These are phyloP conservation scores for Rhodophaea formosa DNA, from an alignment of 2,888 invertebrate genomes.

Conservation along the genomic window DNA sequence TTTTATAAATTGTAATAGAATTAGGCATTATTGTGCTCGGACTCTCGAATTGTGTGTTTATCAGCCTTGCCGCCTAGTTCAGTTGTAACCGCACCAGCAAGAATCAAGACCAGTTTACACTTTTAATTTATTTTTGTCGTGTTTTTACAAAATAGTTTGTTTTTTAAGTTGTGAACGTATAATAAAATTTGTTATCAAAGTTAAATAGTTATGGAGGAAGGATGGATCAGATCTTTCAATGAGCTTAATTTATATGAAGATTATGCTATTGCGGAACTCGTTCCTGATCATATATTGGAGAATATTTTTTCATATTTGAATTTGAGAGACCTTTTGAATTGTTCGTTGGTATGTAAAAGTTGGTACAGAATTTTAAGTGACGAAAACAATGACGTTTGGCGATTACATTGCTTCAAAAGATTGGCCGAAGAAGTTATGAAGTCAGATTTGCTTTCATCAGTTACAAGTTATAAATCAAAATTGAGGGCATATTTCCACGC, in stretches of 20 bases:
- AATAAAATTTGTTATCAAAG: no score
- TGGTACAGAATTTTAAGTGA: slow-evolving; percentile 95
- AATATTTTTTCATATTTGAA: slow-evolving; percentile 95
- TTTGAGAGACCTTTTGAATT: slow-evolving; percentile 91
- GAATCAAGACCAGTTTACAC: no score
- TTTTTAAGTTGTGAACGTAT: no score
- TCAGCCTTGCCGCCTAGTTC: no score
- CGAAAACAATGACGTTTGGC: slow-evolving; percentile 98
- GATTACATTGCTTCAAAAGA: slow-evolving; percentile 91
- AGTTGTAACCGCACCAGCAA: no score
- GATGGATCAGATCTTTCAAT: slow-evolving; percentile 5
- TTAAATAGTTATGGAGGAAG: slow-evolving; percentile 10
- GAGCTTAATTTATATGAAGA: slow-evolving; percentile 45
- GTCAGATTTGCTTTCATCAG: slow-evolving; percentile 93
- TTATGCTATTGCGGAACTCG: slow-evolving; percentile 82
- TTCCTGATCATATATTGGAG: slow-evolving; percentile 91
- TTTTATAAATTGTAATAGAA: no score
- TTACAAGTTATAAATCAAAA: slow-evolving; percentile 95
- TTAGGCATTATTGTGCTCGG: no score
- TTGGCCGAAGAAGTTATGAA: slow-evolving; percentile 92
- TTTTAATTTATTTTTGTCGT: no score
- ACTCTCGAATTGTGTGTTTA: no score
- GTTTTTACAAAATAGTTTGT: no score
- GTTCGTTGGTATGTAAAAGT: slow-evolving; percentile 94
- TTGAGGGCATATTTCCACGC: slow-evolving; percentile 95